Evolutionary conservation across 2,888 invertebrate species (phyloP), one percentile per base, ranked within the genome.

Genomic region (Mesochorus sp.): DNA sequence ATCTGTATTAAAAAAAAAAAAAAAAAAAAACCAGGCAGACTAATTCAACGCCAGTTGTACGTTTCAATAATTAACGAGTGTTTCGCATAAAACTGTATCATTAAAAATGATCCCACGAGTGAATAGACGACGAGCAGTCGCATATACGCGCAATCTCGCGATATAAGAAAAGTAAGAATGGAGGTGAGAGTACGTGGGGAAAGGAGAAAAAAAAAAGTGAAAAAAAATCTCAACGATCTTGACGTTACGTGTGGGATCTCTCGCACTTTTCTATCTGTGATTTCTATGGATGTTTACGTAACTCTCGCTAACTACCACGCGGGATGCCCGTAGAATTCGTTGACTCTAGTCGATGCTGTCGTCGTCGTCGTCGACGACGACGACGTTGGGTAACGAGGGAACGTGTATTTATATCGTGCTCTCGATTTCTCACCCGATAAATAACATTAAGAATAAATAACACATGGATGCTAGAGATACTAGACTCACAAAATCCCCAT

Each of bases 251-350:
- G 55, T 72, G 55, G 55, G 53, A 72, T 67, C 66, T 67, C 19
- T 57, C 26, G 66, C 42, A 8, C 31, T 31, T 62, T 68, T 55
- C 42, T 78, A n/a, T 70, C 57, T 26, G 51, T 44, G 67, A 73
- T 68, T 64, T 73, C 62, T 73, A 73, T 68, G 73, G 62, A 19
- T 70, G 64, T 78, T 78, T 73, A 59, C 73, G 73, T 64, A 78
- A 78, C 68, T n/a, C 57, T 42, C 21, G 19, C 66, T 12, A 37
- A 14, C 51, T 31, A 17, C 6, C 10, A 17, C 39, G n/a, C 26
- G 14, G 21, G 51, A 51, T 78, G 55, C 42, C 47, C 57, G 77
- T 51, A 55, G 42, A 68, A 57, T 68, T 44, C 62, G 73, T 73
- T 64, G 66, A 66, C 59, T 59, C 55, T 68, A 51, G 64, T 57